A percentile compares a stretch with the other conserved stretches of the same genome.
phyloP scores from a whole-genome alignment of 2,888 invertebrate species.

The Alviniconcha strummeri region DNA sequence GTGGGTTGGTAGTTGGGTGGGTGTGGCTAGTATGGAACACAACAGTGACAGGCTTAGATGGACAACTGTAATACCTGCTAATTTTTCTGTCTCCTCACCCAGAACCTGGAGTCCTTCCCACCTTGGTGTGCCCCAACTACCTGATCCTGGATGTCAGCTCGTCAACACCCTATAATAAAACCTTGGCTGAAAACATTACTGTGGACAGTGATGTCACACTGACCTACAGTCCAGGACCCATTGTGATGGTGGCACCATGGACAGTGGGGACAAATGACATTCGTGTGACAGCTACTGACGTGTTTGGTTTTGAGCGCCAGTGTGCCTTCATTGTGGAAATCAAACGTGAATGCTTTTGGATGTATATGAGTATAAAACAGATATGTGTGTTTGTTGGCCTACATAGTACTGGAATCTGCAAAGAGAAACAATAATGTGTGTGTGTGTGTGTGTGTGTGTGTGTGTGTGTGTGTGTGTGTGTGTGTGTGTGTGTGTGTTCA shows the following conservation, averaged over 20 bases:
- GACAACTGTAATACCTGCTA: too few relatives aligned
- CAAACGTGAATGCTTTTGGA: slow-evolving; percentile 2
- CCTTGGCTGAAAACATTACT: not conserved
- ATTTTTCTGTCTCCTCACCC: too few relatives aligned
- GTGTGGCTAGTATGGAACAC: too few relatives aligned
- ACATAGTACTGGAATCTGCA: too few relatives aligned
- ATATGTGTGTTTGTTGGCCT: too few relatives aligned
- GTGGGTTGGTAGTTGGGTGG: too few relatives aligned
- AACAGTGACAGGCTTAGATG: too few relatives aligned
- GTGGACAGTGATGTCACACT: slow-evolving; percentile 6
- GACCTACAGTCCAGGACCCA: not conserved
- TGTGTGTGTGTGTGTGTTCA: too few relatives aligned
- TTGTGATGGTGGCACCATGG: not conserved
- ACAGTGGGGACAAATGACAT: slow-evolving; percentile 3
- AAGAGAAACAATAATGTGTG: too few relatives aligned
- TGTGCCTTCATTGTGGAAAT: slow-evolving; percentile 31
- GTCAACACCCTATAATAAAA: not conserved
- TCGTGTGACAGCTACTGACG: slow-evolving; percentile 18
- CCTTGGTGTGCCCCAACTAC: not conserved
- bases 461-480: too few relatives aligned
- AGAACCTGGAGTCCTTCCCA: not conserved
- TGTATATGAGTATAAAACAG: too few relatives aligned
- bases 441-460: too few relatives aligned
- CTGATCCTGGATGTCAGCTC: not conserved
- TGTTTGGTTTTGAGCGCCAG: slow-evolving; percentile 21